A percentile compares a stretch with the other conserved stretches of the same genome.
phyloP scores from a whole-genome alignment of 1,140 invertebrate species.

The Bombus breviceps region DNA sequence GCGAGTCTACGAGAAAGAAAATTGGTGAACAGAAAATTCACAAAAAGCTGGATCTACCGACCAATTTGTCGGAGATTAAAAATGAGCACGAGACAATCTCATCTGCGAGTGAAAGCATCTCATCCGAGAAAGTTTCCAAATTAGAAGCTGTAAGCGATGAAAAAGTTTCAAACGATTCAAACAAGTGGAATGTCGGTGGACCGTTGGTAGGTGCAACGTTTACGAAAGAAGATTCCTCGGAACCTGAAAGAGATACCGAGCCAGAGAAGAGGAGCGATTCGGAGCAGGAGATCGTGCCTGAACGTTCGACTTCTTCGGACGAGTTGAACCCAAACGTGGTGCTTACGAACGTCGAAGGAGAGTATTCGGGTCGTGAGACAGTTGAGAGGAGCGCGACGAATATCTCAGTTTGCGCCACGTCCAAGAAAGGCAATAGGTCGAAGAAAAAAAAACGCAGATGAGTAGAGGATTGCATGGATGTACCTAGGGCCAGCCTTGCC shows the following conservation, averaged over 20 bases:
- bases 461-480: slow-evolving; percentile 82
- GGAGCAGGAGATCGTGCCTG: slow-evolving; percentile 65
- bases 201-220: background rate
- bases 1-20: background rate
- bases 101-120: no score
- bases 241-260: slow-evolving; percentile 16
- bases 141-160: background rate
- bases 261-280: slow-evolving; percentile 69
- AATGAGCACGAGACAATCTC: background rate
- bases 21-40: background rate
- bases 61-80: background rate
- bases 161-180: background rate
- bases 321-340: slow-evolving; percentile 72
- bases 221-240: slow-evolving; percentile 29
- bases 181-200: background rate
- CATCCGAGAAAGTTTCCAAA: slow-evolving; percentile 35
- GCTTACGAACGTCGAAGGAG: slow-evolving; percentile 69
- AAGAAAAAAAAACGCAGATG: slow-evolving; percentile 82
- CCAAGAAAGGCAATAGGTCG: slow-evolving; percentile 80
- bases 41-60: background rate
- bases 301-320: slow-evolving; percentile 73
- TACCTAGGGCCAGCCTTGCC: slow-evolving; percentile 80
- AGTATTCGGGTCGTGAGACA: slow-evolving; percentile 48
- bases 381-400: slow-evolving; percentile 52
- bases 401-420: slow-evolving; percentile 50